phyloP scores from a whole-genome alignment of 2,888 invertebrate species.

The Callyntrura sp. region DNA sequence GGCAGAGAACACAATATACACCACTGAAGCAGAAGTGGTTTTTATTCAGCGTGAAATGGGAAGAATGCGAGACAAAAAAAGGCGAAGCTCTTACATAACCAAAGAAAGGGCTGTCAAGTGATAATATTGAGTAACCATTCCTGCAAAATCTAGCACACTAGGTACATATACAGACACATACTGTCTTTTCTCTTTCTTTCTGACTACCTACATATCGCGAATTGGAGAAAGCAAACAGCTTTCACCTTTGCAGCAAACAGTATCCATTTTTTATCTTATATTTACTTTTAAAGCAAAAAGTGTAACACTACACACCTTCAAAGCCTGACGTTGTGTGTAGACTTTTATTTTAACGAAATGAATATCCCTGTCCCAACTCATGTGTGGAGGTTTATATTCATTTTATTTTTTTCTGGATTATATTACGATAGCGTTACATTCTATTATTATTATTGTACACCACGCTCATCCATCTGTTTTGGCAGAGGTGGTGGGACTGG shows the following conservation, averaged over 20 bases:
- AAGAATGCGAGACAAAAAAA: neutral
- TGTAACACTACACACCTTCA: neutral
- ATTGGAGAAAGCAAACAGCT: slow-evolving; percentile 64
- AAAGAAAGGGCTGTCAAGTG: slow-evolving; percentile 14
- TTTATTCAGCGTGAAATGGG: slow-evolving; percentile 16
- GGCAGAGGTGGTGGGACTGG: slow-evolving; percentile 3
- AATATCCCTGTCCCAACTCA: neutral
- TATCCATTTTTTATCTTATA: neutral
- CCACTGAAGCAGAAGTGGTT: slow-evolving; percentile 1
- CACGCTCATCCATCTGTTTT: slow-evolving; percentile 31
- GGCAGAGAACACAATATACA: neutral
- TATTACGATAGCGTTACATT: slow-evolving; percentile 48
- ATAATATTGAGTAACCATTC: slow-evolving; percentile 45
- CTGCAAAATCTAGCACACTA: neutral
- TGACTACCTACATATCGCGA: too few relatives aligned
- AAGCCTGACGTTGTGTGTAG: too few relatives aligned
- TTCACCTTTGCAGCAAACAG: slow-evolving; percentile 59
- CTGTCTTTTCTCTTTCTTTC: too few relatives aligned
- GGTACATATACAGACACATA: too few relatives aligned
- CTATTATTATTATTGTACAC: slow-evolving; percentile 34
- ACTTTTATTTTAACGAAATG: slow-evolving; percentile 2
- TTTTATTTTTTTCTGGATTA: slow-evolving; percentile 35
- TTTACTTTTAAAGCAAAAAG: neutral
- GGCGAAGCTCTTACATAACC: slow-evolving; percentile 30
- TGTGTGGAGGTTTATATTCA: slow-evolving; percentile 1